Evolutionary conservation across 2,888 invertebrate species (phyloP).

Genomic region (Ditylenchus weischeri): DNA sequence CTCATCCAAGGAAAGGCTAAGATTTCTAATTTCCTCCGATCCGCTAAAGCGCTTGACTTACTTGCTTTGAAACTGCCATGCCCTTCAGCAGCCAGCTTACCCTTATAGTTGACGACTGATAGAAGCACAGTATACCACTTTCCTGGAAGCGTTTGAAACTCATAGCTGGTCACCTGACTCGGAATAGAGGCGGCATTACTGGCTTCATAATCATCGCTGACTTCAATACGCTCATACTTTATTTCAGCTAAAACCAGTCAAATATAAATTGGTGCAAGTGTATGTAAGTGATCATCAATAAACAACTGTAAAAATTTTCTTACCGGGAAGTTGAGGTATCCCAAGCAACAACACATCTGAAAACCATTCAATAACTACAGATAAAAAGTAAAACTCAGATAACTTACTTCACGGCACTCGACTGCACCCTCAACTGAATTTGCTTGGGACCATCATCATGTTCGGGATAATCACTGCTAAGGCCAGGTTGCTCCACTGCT

Average conservation of each 20-base stretch:
- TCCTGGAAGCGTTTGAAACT: constrained; percentile 4
- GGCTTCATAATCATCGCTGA: constrained; percentile 9
- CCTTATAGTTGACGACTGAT: not conserved
- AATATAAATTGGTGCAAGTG: not conserved
- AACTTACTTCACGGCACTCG: constrained; percentile 3
- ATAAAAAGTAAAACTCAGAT: too few species aligned
- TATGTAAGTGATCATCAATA: too few species aligned
- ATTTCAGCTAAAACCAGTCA: constrained; percentile 3
- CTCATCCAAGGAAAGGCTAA: constrained; percentile 27
- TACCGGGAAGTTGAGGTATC: constrained; percentile 4
- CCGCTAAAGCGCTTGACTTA: not conserved
- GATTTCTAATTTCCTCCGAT: not conserved
- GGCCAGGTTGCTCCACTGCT: too few species aligned
- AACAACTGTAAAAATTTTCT: not conserved
- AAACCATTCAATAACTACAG: too few species aligned
- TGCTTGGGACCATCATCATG: not conserved
- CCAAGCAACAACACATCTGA: not conserved
- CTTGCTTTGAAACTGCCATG: constrained; percentile 6
- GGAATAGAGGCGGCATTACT: not conserved
- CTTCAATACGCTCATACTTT: constrained; percentile 10
- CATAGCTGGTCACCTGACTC: constrained; percentile 12
- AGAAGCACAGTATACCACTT: not conserved
- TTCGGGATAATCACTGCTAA: not conserved
- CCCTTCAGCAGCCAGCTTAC: not conserved
- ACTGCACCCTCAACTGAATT: not conserved